Conservation (phyloP, 2,888 invertebrate genomes). For the Oasisia sp. region DNA sequence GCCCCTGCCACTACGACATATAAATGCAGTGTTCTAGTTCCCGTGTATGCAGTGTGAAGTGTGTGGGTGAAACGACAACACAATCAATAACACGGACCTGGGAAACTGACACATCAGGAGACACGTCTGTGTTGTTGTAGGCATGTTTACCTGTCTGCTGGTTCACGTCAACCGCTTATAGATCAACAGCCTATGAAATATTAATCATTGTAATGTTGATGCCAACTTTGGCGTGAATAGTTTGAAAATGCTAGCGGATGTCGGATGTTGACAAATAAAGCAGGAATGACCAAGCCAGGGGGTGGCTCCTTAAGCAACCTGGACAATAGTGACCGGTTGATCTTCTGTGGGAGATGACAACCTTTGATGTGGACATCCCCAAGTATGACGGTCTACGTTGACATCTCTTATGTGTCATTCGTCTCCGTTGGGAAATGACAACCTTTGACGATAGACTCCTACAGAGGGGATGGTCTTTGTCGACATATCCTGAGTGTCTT, state of each 20-base stretch:
- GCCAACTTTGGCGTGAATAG: neutral
- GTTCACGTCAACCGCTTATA: neutral
- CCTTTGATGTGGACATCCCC: neutral
- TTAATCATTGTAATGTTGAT: neutral
- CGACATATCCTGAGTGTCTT: neutral
- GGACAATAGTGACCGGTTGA: neutral
- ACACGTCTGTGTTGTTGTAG: neutral
- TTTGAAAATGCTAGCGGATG: neutral
- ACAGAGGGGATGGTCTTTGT: neutral
- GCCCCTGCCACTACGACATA: no score
- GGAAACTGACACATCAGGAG: neutral
- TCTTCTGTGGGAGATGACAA: conserved; percentile 4
- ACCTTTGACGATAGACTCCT: neutral
- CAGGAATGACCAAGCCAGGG: neutral
- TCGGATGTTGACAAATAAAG: neutral
- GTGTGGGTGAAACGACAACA: no score
- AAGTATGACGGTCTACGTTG: neutral
- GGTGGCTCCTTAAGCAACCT: neutral
- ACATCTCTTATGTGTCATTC: neutral
- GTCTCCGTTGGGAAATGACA: neutral
- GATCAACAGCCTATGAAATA: neutral
- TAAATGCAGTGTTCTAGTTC: no score
- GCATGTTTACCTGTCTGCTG: neutral
- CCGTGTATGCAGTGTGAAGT: no score
- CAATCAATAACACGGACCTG: neutral